Conservation (phyloP, 2,888 invertebrate species). For the Rugalucina vietnamica region DNA sequence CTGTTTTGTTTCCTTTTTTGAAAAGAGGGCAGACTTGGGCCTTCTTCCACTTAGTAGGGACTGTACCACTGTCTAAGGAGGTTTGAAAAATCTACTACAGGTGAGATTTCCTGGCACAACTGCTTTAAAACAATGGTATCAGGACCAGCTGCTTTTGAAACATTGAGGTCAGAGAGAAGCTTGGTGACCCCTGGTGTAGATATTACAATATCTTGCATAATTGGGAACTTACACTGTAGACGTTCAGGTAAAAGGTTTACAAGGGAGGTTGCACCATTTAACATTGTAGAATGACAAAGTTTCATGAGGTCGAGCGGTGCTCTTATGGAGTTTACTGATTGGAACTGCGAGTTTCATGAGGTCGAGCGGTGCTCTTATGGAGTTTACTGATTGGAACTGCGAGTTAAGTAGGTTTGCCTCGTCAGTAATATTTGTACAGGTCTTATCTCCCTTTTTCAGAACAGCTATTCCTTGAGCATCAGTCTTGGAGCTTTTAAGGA, state of each 20-base stretch:
- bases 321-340: too few relatives aligned
- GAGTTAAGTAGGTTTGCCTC: not conserved
- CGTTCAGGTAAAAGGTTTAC: not conserved
- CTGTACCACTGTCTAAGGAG: not conserved
- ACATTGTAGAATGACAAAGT: not conserved
- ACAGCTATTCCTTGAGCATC: not conserved
- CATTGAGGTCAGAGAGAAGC: not conserved
- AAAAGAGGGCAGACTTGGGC: not conserved
- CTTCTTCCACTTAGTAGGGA: not conserved
- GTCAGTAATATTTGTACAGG: not conserved
- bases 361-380: not conserved
- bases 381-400: too few relatives aligned
- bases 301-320: not conserved
- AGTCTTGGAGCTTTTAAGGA: not conserved
- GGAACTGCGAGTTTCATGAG: not conserved
- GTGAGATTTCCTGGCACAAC: not conserved
- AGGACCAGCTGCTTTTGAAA: not conserved
- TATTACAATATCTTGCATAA: not conserved
- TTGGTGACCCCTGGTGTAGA: not conserved
- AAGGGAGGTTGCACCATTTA: not conserved
- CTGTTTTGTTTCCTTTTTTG: not conserved
- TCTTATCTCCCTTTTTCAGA: not conserved
- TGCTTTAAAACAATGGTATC: not conserved
- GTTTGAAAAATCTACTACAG: slow-evolving; percentile 4
- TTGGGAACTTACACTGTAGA: not conserved